These are phyloP conservation scores for Vulpes ferrilata DNA, from an alignment of 2,113 vertebrate species.

Conservation along the genomic window DNA sequence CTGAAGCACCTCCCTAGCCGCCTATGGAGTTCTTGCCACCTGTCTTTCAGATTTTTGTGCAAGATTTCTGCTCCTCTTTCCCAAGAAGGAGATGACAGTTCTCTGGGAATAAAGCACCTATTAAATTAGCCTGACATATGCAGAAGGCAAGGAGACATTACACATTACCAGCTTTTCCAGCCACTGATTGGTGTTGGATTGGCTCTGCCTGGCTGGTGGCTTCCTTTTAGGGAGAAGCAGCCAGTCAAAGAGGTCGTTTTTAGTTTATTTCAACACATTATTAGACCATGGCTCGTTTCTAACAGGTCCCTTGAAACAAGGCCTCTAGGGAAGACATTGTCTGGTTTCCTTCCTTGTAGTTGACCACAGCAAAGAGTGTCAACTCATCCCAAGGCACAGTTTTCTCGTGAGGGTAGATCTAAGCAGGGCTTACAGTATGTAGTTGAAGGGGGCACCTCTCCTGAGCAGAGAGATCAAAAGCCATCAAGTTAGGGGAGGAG, in stretches of 20 bases:
- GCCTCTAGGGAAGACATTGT: background rate
- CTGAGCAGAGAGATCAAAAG: conserved; percentile 65
- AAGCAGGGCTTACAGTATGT: conserved; percentile 53
- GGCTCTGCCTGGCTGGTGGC: background rate
- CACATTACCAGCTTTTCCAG: background rate
- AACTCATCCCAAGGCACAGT: conserved; percentile 74
- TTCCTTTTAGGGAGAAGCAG: conserved; percentile 41
- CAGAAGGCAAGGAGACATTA: conserved; percentile 18
- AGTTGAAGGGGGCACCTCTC: conserved; percentile 48
- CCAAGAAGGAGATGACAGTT: conserved; percentile 47
- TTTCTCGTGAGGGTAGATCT: conserved; percentile 79
- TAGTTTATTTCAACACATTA: conserved; percentile 38
- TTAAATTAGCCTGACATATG: conserved; percentile 60
- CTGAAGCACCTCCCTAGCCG: background rate
- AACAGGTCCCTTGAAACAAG: conserved; percentile 7
- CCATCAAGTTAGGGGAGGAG: conserved; percentile 40
- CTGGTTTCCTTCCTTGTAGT: conserved; percentile 55
- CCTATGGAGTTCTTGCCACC: conserved; percentile 1
- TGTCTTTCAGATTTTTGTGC: conserved; percentile 46
- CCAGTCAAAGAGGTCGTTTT: conserved; percentile 6
- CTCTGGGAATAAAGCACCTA: conserved; percentile 58
- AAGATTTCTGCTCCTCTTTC: conserved; percentile 55
- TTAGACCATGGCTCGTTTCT: conserved; percentile 39
- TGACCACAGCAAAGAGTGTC: conserved; percentile 58
- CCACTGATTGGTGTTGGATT: background rate